These are phyloP conservation scores for Archaeoteleia sp. DNA, from an alignment of 2,888 invertebrate species.

Conservation along the genomic window DNA sequence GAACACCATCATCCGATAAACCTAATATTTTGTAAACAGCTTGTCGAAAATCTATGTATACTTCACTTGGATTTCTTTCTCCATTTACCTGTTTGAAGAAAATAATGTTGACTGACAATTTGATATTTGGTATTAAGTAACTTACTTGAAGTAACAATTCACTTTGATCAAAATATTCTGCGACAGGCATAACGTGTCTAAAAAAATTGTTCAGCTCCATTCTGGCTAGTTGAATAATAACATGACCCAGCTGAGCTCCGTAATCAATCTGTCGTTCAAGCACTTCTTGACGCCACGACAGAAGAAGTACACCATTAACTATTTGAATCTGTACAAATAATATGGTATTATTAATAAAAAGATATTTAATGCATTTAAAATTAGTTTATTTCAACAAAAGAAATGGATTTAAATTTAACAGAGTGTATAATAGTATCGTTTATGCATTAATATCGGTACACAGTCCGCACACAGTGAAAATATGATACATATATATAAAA, in stretches of 20 bases:
- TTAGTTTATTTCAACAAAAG: too few species aligned
- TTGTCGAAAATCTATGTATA: constrained; percentile 89
- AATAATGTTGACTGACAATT: not conserved
- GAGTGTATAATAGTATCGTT: too few species aligned
- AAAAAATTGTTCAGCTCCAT: constrained; percentile 94
- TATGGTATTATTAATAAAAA: too few species aligned
- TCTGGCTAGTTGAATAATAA: constrained; percentile 86
- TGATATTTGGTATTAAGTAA: not conserved
- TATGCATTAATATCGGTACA: too few species aligned
- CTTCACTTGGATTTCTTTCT: constrained; percentile 89
- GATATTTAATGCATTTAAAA: too few species aligned
- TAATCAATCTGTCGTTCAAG: constrained; percentile 93
- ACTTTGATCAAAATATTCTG: constrained; percentile 92
- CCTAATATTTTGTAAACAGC: constrained; percentile 87
- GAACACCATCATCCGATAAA: constrained; percentile 59
- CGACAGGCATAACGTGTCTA: constrained; percentile 91
- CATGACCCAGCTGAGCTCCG: constrained; percentile 91
- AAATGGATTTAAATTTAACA: too few species aligned
- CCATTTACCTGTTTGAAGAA: constrained; percentile 83
- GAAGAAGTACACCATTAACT: constrained; percentile 88
- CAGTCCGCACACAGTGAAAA: too few species aligned
- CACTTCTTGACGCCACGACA: constrained; percentile 91
- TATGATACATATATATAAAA: too few species aligned
- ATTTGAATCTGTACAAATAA: constrained; percentile 92
- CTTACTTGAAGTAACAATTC: constrained; percentile 83